A percentile compares a stretch with the other conserved stretches of the same genome.
Evolutionary conservation across 2,888 invertebrate species (phyloP).

Genomic region (Andrena chrysosceles): DNA sequence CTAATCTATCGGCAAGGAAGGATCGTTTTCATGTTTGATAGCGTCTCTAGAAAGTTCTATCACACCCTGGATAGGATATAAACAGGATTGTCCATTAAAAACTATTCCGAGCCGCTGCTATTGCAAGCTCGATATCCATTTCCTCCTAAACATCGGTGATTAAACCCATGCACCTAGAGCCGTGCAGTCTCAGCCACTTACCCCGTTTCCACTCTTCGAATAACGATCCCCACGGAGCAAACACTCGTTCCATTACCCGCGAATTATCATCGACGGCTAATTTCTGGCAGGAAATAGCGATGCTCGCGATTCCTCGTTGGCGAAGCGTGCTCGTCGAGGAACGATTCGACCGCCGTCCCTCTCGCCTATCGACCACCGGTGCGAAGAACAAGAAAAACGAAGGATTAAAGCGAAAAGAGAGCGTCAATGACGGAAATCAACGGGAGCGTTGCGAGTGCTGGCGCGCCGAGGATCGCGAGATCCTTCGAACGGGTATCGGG

Average conservation of each 20-base stretch:
- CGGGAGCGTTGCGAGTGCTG: conserved; percentile 18
- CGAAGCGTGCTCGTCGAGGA: conserved; percentile 1
- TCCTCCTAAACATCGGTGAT: background rate
- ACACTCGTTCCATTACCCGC: background rate
- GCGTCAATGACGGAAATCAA: conserved; percentile 1
- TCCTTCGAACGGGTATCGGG: conserved; percentile 20
- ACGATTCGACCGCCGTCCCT: background rate
- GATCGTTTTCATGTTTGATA: too few species aligned
- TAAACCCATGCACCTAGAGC: background rate
- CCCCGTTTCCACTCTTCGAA: background rate
- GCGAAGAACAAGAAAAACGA: background rate
- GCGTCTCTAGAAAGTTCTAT: too few species aligned
- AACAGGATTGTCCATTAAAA: too few species aligned
- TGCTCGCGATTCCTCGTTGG: conserved; percentile 13
- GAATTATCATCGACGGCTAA: conserved; percentile 27
- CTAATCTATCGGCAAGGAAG: too few species aligned
- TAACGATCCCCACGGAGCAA: background rate
- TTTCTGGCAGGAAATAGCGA: conserved; percentile 23
- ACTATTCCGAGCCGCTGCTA: too few species aligned
- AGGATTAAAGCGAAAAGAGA: background rate
- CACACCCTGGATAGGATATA: too few species aligned
- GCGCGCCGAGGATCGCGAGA: background rate
- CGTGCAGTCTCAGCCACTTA: background rate
- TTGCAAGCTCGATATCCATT: background rate
- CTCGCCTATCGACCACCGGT: too few species aligned